A percentile compares a stretch with the other conserved stretches of the same genome.
Evolutionary conservation across 2,888 invertebrate species (phyloP).

Genomic region (Elmis aenea): DNA sequence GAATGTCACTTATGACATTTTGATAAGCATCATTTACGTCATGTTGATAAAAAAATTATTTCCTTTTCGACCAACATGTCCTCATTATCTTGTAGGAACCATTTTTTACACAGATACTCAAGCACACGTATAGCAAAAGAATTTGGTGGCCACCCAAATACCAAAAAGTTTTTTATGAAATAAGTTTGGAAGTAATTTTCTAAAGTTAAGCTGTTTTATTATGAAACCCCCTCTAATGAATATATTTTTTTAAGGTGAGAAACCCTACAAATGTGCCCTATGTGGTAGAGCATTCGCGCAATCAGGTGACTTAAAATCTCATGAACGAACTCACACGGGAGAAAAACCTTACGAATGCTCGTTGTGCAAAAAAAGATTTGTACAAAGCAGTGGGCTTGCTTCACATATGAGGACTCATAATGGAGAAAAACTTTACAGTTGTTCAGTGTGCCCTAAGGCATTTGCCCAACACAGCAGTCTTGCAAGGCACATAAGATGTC

Average conservation of each 20-base stretch:
- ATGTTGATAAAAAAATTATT: too few species aligned
- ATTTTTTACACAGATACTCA: too few species aligned
- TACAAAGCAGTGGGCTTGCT: constrained; percentile 25
- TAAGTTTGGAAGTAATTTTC: neutral
- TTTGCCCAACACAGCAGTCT: constrained; percentile 20
- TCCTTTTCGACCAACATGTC: too few species aligned
- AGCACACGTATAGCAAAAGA: too few species aligned
- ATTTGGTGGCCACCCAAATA: too few species aligned
- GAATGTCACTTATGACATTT: too few species aligned
- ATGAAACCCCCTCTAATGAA: too few species aligned
- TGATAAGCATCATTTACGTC: too few species aligned
- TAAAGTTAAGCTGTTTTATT: neutral
- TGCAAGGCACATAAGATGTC: constrained; percentile 11
- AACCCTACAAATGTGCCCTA: constrained; percentile 24
- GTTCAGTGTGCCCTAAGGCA: constrained; percentile 16
- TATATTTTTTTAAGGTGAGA: constrained; percentile 24
- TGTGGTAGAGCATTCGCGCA: constrained; percentile 28
- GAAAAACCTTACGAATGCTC: constrained; percentile 24
- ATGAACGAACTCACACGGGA: constrained; percentile 23
- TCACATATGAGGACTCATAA: constrained; percentile 29
- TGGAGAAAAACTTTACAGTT: constrained; percentile 16
- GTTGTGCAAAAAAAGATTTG: constrained; percentile 26
- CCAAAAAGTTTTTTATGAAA: too few species aligned
- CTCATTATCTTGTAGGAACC: too few species aligned
- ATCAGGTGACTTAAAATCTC: constrained; percentile 25